A percentile compares a stretch with the other conserved stretches of the same genome.
phyloP scores from a whole-genome alignment of 2,113 vertebrate species.

The Cottus gobio region DNA sequence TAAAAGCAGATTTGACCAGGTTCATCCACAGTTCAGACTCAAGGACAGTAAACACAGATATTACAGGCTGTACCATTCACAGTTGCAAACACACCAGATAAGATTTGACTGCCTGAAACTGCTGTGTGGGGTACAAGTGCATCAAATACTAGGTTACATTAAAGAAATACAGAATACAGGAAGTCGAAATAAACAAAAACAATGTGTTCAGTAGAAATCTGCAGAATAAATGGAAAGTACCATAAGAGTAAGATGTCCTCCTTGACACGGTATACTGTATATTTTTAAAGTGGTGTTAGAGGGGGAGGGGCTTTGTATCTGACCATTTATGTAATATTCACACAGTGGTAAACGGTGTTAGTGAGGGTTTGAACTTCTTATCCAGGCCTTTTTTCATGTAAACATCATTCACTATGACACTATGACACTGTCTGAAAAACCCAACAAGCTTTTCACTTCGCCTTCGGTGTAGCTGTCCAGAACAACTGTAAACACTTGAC shows the following conservation, averaged over 20 bases:
- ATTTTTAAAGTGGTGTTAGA: background rate
- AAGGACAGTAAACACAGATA: slow-evolving; percentile 72
- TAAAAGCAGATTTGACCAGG: slow-evolving; percentile 75
- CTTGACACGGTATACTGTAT: background rate
- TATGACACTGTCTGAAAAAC: background rate
- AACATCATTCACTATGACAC: background rate
- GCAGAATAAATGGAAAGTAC: background rate
- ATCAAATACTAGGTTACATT: background rate
- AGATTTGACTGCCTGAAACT: slow-evolving; percentile 52
- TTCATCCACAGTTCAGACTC: slow-evolving; percentile 76
- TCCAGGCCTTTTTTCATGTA: background rate
- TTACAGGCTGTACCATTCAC: slow-evolving; percentile 49
- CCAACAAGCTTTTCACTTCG: no score
- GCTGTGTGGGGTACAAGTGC: background rate
- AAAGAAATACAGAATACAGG: background rate
- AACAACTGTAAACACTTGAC: no score
- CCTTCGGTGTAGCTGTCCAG: no score
- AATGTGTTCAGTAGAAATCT: background rate
- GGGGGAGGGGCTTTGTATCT: background rate
- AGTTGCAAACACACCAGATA: slow-evolving; percentile 54
- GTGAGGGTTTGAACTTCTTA: background rate
- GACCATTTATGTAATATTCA: background rate
- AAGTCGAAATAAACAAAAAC: background rate
- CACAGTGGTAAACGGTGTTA: background rate
- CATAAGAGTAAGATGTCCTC: background rate